These are phyloP conservation scores for Mus musculus DNA, from an alignment of 2,113 vertebrate species.

Conservation along the genomic window GRCm39 chr15:15827001-15827500, in stretches of 20 bases:
- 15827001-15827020: slow-evolving; percentile 24
- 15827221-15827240: neutral
- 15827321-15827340: too few species aligned
- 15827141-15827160: neutral
- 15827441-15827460: too few species aligned
- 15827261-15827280: too few species aligned
- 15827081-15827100: slow-evolving; percentile 4
- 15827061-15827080: neutral
- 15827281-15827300: too few species aligned
- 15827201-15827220: neutral
- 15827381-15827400: too few species aligned
- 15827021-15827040: slow-evolving; percentile 7
- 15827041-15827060: slow-evolving; percentile 39
- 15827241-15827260: too few species aligned
- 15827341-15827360: neutral
- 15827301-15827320: too few species aligned
- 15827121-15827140: neutral
- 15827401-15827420: too few species aligned
- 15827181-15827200: neutral
- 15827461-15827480: too few species aligned
- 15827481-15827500: too few species aligned
- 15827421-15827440: too few species aligned
- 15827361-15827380: too few species aligned
- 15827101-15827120: neutral
- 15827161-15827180: neutral